Evolutionary conservation across 2,797 vertebrate species (phyloP).

Genomic region (Brachyrhaphis roseni): DNA sequence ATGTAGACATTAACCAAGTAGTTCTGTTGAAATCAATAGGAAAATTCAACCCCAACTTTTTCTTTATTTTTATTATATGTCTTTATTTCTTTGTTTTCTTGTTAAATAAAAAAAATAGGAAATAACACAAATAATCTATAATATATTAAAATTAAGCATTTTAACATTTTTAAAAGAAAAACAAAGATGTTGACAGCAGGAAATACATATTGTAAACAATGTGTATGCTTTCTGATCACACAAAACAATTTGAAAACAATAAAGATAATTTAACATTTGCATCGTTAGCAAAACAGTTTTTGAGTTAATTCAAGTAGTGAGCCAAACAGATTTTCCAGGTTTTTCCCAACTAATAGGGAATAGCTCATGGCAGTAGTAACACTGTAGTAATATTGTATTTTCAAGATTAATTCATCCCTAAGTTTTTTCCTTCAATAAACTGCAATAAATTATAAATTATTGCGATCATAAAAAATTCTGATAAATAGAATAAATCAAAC

Average conservation of each 20-base stretch:
- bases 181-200: neutral
- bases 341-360: neutral
- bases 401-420: neutral
- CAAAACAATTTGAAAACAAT: neutral
- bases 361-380: neutral
- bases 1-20: too few species aligned
- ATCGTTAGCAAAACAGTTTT: neutral
- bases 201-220: neutral
- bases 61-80: neutral
- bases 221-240: neutral
- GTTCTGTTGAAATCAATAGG: too few species aligned
- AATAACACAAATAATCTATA: neutral
- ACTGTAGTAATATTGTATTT: neutral
- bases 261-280: neutral
- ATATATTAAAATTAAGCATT: neutral
- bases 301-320: neutral
- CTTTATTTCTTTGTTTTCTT: too few species aligned
- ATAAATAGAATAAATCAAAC: neutral
- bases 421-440: neutral
- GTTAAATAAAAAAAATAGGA: neutral
- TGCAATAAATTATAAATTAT: neutral
- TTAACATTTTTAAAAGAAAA: neutral
- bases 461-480: too few species aligned
- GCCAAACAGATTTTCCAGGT: neutral
- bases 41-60: neutral